phyloP scores from a whole-genome alignment of 2,888 invertebrate genomes.

The Arrhopalites spinosus region DNA sequence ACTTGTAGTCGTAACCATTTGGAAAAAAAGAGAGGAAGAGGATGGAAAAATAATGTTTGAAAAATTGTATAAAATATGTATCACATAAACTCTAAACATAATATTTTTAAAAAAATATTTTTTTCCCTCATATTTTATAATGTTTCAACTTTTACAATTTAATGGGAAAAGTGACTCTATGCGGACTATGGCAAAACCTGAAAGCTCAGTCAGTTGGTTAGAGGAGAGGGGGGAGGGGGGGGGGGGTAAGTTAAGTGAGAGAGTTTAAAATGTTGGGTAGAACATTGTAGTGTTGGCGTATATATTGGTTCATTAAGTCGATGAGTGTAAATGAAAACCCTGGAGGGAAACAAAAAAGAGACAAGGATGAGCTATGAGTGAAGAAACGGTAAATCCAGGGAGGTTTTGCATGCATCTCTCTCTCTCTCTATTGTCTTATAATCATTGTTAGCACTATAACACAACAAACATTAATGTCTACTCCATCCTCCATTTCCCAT shows the following conservation, averaged over 20 bases:
- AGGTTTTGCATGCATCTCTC: neutral
- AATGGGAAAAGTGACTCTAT: too few relatives aligned
- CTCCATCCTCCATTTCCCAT: neutral
- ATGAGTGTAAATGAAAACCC: conserved; percentile 20
- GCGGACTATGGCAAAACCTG: too few relatives aligned
- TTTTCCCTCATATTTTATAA: neutral
- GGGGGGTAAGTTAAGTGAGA: too few relatives aligned
- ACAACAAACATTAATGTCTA: neutral
- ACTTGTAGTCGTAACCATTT: too few relatives aligned
- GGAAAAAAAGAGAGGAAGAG: too few relatives aligned
- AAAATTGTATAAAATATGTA: too few relatives aligned
- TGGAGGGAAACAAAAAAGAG: conserved; percentile 15
- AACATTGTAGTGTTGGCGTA: neutral
- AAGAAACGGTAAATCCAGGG: neutral
- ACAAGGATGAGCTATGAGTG: conserved; percentile 7
- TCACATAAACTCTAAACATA: too few relatives aligned
- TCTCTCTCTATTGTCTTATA: conserved; percentile 3
- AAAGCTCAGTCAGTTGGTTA: neutral
- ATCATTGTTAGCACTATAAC: neutral
- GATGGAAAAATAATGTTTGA: too few relatives aligned
- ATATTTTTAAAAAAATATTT: neutral
- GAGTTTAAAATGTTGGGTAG: neutral
- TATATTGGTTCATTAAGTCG: conserved; percentile 32
- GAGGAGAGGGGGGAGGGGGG: conserved; percentile 2
- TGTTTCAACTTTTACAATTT: too few relatives aligned